phyloP scores from a whole-genome alignment of 35 echinoderm and acorn worm species.

The Eucidaris tribuloides region DNA sequence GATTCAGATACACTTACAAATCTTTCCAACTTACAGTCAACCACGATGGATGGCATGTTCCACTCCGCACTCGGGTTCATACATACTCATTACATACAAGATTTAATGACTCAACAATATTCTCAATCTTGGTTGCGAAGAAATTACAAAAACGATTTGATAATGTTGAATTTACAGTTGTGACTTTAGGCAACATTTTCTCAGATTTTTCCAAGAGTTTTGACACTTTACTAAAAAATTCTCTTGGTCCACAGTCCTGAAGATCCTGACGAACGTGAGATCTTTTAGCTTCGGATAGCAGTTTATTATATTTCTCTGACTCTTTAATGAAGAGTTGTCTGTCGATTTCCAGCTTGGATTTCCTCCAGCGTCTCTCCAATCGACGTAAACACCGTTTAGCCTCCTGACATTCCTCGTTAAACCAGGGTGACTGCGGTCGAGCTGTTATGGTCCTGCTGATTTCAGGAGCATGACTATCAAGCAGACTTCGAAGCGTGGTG shows the following conservation, averaged over 20 bases:
- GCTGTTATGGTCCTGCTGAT: conserved; percentile 22
- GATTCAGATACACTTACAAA: no score
- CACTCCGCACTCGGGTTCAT: no score
- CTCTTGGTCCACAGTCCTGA: not conserved
- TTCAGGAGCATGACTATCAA: conserved; percentile 32
- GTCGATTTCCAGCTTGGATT: conserved; percentile 38
- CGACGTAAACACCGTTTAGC: conserved; percentile 12
- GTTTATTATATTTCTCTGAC: not conserved
- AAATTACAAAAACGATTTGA: no score
- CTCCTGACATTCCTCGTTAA: not conserved
- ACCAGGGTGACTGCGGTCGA: conserved; percentile 33
- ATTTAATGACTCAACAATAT: no score
- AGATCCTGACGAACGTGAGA: not conserved
- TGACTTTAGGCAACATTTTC: no score
- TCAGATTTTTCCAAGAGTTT: no score
- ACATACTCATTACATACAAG: no score
- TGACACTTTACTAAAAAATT: no score
- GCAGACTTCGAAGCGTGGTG: not conserved
- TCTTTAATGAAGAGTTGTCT: conserved; percentile 2
- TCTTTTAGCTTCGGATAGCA: not conserved
- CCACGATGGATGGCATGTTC: no score
- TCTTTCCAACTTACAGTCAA: no score
- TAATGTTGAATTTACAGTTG: no score
- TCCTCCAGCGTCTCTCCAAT: conserved; percentile 38
- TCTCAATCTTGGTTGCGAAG: no score